Base-by-base conservation (phyloP, 2,888 invertebrate genomes). In the Hemithea aestivaria region DNA sequence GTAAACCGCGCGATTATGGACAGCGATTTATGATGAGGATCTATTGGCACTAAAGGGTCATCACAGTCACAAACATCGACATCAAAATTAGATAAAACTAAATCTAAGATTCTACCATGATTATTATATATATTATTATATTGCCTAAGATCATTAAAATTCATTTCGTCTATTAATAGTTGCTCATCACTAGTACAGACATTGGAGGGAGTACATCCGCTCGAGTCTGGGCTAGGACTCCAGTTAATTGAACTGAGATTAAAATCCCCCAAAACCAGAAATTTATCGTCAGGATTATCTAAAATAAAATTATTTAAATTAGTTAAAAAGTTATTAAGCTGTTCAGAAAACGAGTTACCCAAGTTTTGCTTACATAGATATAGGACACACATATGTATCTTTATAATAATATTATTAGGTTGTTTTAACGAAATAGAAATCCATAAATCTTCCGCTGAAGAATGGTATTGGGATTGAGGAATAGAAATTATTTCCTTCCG, bases 401-500 rank as follows among this genome's bases (percentile, higher is more conserved):
- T 21, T 2, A 16, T 16, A 16, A 4, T 4, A 16, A 16, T 4
- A 7, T 29, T 20, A 4, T 2, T 7, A 7, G 7, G 2, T 10
- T 21, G 35, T 16, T 40, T 35, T 0, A 41, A 7, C 0, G 34
- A 34, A 8, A 44, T 1, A 1, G 44, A 39, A 1, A 39, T 26
- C 41, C 40, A 41, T 3, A 48, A n/a, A 8, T 44, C 48, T 7
- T 48, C 48, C 2, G 41, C 48, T 1, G 31, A 26, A 5, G 16
- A 16, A 16, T 16, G 16, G 5, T 4, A 16, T 16, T 16, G 16
- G 5, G 16, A 5, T 16, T 1, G 44, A 44, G n/a, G 27, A 1
- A 22, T 36, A 1, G 27, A 32, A 1, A 20, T 7, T 5, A 42
- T 24, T 2, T 48, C 37, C 1, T 42, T 35, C 1, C 39, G 7